Conservation (phyloP, 2,797 vertebrate genomes). For the Erpetoichthys calabaricus region DNA sequence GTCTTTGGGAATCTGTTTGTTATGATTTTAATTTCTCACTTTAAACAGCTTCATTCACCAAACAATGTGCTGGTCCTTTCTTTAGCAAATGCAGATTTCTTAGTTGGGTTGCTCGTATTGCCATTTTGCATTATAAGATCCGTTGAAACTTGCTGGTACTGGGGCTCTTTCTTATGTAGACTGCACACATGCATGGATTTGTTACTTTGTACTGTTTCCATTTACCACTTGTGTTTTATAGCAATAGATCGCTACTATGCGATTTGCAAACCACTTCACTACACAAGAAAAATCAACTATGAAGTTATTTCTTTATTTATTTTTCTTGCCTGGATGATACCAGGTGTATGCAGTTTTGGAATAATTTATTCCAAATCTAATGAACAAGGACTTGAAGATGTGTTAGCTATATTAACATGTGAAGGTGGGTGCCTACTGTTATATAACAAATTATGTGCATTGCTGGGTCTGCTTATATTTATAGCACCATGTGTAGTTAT, state of each 20-base stretch:
- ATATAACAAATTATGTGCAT: constrained; percentile 1
- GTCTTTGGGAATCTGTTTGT: too few relatives aligned
- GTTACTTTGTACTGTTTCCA: background rate
- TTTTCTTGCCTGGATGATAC: background rate
- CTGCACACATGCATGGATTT: background rate
- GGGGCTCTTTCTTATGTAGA: constrained; percentile 1
- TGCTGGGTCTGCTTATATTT: background rate
- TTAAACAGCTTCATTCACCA: constrained; percentile 6
- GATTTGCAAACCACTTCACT: background rate
- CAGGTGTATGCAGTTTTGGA: background rate
- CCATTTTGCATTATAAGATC: constrained; percentile 1
- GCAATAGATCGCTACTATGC: constrained; percentile 2
- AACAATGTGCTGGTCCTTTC: constrained; percentile 6
- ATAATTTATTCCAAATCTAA: background rate
- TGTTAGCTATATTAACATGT: background rate
- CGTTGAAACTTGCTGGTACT: constrained; percentile 1
- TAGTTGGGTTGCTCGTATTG: background rate
- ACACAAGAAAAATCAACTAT: background rate
- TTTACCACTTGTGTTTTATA: background rate
- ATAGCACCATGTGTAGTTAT: background rate
- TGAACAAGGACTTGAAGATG: background rate
- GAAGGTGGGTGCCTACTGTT: background rate
- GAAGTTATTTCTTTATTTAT: background rate
- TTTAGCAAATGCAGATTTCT: constrained; percentile 2
- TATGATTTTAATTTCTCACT: too few relatives aligned